Percentiles rank a stretch among this genome's conserved stretches.
Evolutionary conservation across 1,140 invertebrate species (phyloP).

Genomic region (Macrotrachela quadricornifera): DNA sequence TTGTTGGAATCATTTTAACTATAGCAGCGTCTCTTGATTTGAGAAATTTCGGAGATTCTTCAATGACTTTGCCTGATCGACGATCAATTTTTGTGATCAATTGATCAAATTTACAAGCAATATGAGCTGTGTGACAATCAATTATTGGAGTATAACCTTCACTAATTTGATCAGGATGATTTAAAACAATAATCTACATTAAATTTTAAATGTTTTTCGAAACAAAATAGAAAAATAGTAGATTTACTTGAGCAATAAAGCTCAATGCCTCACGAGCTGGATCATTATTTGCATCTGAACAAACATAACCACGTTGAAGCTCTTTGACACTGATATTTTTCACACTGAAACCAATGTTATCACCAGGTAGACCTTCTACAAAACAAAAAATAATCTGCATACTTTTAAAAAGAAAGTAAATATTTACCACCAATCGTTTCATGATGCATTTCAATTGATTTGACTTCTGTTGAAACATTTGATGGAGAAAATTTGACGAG

Average conservation of each 20-base stretch:
- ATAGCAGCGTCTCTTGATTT: slow-evolving; percentile 88
- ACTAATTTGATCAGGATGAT: slow-evolving; percentile 87
- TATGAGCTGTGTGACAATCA: slow-evolving; percentile 95
- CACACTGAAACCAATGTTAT: slow-evolving; percentile 97
- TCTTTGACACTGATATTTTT: slow-evolving; percentile 99
- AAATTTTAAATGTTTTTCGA: no score
- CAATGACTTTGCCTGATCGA: slow-evolving; percentile 49
- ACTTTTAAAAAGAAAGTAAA: no score
- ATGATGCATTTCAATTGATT: slow-evolving; percentile 99
- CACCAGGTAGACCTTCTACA: slow-evolving; percentile 73
- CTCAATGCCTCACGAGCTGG: slow-evolving; percentile 68
- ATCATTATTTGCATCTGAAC: slow-evolving; percentile 83
- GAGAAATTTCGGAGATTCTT: slow-evolving; percentile 42
- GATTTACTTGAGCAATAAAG: slow-evolving; percentile 72
- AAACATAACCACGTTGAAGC: slow-evolving; percentile 79
- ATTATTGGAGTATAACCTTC: slow-evolving; percentile 90
- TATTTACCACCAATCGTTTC: no score
- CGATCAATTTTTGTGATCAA: slow-evolving; percentile 91
- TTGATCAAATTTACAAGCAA: slow-evolving; percentile 88
- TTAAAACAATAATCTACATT: slow-evolving; percentile 84
- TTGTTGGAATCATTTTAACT: slow-evolving; percentile 65
- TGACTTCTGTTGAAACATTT: slow-evolving; percentile 87
- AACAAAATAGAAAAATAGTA: no score
- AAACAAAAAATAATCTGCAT: no score
- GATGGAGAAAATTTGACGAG: slow-evolving; percentile 76